Percentiles rank a stretch among this genome's conserved stretches.
Evolutionary conservation across 1,140 invertebrate species (phyloP).

Genomic region (Sminthurinus signatus): DNA sequence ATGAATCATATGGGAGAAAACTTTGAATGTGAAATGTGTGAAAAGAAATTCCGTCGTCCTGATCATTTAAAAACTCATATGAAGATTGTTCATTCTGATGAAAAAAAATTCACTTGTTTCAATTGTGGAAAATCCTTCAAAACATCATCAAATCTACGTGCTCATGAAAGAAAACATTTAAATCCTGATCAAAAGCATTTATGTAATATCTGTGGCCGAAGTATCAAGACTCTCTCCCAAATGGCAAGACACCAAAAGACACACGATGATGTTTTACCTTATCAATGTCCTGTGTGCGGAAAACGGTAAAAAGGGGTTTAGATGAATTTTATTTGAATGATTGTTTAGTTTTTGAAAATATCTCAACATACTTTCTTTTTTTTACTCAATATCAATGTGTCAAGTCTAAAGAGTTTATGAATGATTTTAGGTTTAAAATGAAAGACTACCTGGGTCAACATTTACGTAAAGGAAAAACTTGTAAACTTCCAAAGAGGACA

Average conservation of each 20-base stretch:
- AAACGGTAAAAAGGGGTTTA: background rate
- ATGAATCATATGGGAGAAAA: background rate
- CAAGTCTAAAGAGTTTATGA: too few species aligned
- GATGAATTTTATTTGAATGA: too few species aligned
- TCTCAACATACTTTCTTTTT: too few species aligned
- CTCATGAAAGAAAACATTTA: background rate
- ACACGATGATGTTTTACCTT: slow-evolving; percentile 2
- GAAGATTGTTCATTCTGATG: slow-evolving; percentile 1
- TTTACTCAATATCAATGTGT: too few species aligned
- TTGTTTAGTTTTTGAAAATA: too few species aligned
- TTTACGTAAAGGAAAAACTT: slow-evolving; percentile 1
- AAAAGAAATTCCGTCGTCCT: background rate
- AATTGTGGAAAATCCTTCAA: background rate
- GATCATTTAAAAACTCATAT: slow-evolving; percentile 2
- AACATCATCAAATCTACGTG: background rate
- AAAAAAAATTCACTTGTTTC: background rate
- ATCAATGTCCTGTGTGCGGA: background rate
- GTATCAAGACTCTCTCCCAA: background rate
- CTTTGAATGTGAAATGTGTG: slow-evolving; percentile 1
- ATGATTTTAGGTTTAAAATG: background rate
- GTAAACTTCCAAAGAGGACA: background rate
- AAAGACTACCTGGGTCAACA: slow-evolving; percentile 10
- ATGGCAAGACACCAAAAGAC: background rate
- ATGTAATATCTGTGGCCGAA: background rate
- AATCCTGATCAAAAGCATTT: slow-evolving; percentile 5